Percentiles rank a stretch among this genome's conserved stretches.
Evolutionary conservation across 2,797 vertebrate species (phyloP).

Genomic region (Lepus oiostolus): DNA sequence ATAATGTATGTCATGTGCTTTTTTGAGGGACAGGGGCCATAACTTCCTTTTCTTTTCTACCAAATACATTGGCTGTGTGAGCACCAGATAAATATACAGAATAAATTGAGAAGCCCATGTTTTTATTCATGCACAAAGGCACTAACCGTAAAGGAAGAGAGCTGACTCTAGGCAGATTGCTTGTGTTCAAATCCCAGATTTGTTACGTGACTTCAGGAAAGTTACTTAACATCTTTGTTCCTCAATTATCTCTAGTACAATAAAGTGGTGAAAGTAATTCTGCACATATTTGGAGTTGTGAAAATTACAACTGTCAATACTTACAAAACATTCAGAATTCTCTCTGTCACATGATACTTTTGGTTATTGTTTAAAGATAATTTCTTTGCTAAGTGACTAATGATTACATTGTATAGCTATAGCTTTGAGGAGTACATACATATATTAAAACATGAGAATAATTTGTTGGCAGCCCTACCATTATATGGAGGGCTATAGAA

Average conservation of each 20-base stretch:
- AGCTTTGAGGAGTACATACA: constrained; percentile 22
- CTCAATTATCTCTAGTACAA: neutral
- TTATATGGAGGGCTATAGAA: neutral
- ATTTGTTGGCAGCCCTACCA: constrained; percentile 23
- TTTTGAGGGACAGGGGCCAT: neutral
- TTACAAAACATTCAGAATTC: neutral
- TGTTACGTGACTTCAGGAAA: neutral
- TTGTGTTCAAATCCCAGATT: neutral
- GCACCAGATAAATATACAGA: neutral
- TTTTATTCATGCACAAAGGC: neutral
- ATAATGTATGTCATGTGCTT: neutral
- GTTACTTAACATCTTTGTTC: neutral
- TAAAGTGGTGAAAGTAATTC: neutral
- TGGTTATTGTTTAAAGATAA: constrained; percentile 40
- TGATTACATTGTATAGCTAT: neutral
- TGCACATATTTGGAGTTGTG: neutral
- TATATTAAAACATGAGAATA: neutral
- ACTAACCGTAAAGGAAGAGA: neutral
- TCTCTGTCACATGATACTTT: neutral
- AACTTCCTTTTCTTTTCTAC: neutral
- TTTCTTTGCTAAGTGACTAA: constrained; percentile 16
- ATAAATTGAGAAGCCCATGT: neutral
- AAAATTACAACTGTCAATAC: neutral
- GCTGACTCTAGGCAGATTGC: neutral
- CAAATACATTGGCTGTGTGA: neutral